phyloP scores from a whole-genome alignment of 2,888 invertebrate species.

The Euspilapteryx auroguttella region DNA sequence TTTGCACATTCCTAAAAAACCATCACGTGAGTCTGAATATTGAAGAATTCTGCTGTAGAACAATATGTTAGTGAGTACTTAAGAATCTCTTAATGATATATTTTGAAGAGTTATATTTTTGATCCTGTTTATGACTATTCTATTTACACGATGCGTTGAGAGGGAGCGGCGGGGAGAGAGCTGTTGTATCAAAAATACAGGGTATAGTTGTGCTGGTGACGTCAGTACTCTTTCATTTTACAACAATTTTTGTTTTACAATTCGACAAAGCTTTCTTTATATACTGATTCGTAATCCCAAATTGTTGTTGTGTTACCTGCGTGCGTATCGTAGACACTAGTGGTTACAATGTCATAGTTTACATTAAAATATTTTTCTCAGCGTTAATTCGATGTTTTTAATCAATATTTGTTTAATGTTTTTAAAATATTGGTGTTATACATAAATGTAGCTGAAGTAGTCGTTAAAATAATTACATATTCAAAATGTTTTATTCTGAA shows the following conservation, averaged over 20 bases:
- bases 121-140: slow-evolving; percentile 33
- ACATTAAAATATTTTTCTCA: slow-evolving; percentile 20
- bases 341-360: slow-evolving; percentile 21
- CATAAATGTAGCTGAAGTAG: slow-evolving; percentile 34
- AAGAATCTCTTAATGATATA: slow-evolving; percentile 43
- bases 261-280: too few relatives aligned
- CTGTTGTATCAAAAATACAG: slow-evolving; percentile 49
- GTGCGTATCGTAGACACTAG: too few relatives aligned
- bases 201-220: slow-evolving; percentile 41
- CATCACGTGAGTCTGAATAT: slow-evolving; percentile 42
- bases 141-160: too few relatives aligned
- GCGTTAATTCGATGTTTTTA: slow-evolving; percentile 3
- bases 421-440: slow-evolving; percentile 16
- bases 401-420: slow-evolving; percentile 5
- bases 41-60: slow-evolving; percentile 48
- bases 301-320: slow-evolving; percentile 42
- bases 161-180: slow-evolving; percentile 17
- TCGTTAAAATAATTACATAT: slow-evolving; percentile 18
- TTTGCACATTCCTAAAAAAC: slow-evolving; percentile 50
- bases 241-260: too few relatives aligned
- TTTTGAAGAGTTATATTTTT: slow-evolving; percentile 56
- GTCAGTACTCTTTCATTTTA: too few relatives aligned
- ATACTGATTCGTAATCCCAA: too few relatives aligned
- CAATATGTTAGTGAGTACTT: slow-evolving; percentile 37
- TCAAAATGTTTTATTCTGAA: slow-evolving; percentile 34